A percentile compares a stretch with the other conserved stretches of the same genome.
phyloP scores from a whole-genome alignment of 23 tunicate genomes.

The Botrylloides violaceus region DNA sequence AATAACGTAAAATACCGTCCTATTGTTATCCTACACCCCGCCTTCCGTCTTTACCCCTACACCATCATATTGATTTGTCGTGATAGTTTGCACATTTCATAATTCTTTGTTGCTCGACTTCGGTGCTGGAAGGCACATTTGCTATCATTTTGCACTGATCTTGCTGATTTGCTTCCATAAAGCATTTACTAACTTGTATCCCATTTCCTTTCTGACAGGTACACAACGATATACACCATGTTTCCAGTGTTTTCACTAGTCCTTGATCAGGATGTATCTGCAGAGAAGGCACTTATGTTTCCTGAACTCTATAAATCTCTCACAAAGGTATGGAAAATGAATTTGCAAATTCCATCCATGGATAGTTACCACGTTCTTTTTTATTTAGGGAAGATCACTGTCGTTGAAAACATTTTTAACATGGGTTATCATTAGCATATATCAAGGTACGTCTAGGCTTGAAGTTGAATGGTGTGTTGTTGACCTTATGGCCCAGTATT shows the following conservation, averaged over 20 bases:
- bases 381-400: constrained; percentile 36
- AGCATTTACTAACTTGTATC: too few relatives aligned
- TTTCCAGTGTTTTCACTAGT: constrained; percentile 93
- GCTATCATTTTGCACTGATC: too few relatives aligned
- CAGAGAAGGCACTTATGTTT: constrained; percentile 50
- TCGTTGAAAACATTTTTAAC: constrained; percentile 82
- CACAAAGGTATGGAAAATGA: constrained; percentile 35
- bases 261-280: constrained; percentile 78
- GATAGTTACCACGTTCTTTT: not conserved
- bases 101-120: too few relatives aligned
- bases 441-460: constrained; percentile 67
- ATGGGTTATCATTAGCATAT: constrained; percentile 86
- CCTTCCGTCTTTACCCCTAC: too few relatives aligned
- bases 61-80: too few relatives aligned
- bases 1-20: too few relatives aligned
- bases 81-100: too few relatives aligned
- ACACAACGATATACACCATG: constrained; percentile 92
- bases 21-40: too few relatives aligned
- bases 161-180: too few relatives aligned
- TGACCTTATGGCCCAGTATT: not conserved
- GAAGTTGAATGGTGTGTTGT: not conserved
- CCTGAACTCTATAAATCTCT: constrained; percentile 83
- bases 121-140: too few relatives aligned
- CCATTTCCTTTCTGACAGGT: too few relatives aligned
- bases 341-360: not conserved